phyloP scores from a whole-genome alignment of 2,797 vertebrate genomes.

The Gobionotothen gibberifrons region DNA sequence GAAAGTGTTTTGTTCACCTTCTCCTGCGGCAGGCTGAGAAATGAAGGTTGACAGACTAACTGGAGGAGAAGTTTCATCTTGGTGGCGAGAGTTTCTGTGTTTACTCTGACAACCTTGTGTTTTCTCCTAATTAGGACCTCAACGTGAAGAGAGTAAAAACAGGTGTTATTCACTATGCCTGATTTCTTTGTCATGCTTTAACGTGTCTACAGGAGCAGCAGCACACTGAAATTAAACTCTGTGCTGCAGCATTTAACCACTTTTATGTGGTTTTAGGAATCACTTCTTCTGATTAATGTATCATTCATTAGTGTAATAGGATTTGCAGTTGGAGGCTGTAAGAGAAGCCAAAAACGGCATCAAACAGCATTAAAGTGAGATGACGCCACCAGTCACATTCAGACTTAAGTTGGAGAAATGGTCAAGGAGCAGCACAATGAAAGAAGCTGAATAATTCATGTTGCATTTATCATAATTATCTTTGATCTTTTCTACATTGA shows the following conservation, averaged over 20 bases:
- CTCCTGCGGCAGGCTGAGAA: background rate
- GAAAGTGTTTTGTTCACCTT: constrained; percentile 21
- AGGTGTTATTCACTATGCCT: constrained; percentile 41
- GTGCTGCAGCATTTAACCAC: background rate
- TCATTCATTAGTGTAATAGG: background rate
- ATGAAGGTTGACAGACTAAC: background rate
- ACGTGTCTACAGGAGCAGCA: constrained; percentile 7
- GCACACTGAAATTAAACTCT: constrained; percentile 17
- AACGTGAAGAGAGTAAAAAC: constrained; percentile 18
- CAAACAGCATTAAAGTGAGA: background rate
- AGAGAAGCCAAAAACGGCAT: background rate
- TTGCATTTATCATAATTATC: constrained; percentile 24
- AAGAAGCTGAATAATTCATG: constrained; percentile 32
- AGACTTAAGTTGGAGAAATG: background rate
- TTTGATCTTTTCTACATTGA: constrained; percentile 21
- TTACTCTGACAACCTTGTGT: no score
- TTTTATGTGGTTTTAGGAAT: constrained; percentile 6
- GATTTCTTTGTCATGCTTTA: constrained; percentile 28
- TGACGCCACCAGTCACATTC: background rate
- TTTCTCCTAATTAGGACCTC: constrained; percentile 58
- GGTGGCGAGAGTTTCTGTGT: constrained; percentile 25
- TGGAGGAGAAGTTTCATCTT: constrained; percentile 30
- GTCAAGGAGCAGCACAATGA: background rate
- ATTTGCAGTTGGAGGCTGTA: background rate
- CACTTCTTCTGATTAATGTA: background rate